A percentile compares a stretch with the other conserved stretches of the same genome.
Conservation (phyloP, 2,888 invertebrate species). For the Syritta pipiens region DNA sequence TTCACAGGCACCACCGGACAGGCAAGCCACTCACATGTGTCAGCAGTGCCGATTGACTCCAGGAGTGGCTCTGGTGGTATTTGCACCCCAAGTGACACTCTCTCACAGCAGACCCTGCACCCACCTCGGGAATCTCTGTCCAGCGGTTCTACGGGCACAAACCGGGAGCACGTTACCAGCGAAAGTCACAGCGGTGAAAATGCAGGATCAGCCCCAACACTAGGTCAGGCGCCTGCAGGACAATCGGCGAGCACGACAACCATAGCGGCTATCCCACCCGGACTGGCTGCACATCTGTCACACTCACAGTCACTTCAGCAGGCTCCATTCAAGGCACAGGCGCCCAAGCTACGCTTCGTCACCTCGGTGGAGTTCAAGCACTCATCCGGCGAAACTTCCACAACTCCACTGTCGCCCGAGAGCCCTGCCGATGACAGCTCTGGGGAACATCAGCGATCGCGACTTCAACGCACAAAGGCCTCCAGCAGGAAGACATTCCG, state of each 20-base stretch:
- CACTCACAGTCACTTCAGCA: constrained; percentile 79
- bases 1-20: constrained; percentile 82
- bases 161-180: constrained; percentile 77
- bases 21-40: constrained; percentile 77
- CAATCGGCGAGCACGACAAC: constrained; percentile 71
- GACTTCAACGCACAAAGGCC: constrained; percentile 94
- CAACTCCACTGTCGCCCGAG: constrained; percentile 87
- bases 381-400: constrained; percentile 89
- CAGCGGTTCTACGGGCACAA: constrained; percentile 82
- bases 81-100: constrained; percentile 79
- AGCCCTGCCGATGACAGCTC: constrained; percentile 86
- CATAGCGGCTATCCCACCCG: constrained; percentile 74
- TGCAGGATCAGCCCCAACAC: constrained; percentile 74
- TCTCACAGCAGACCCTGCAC: constrained; percentile 79
- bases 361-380: constrained; percentile 90
- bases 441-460: constrained; percentile 82
- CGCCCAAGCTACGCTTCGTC: constrained; percentile 89
- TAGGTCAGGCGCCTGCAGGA: constrained; percentile 73
- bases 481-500: constrained; percentile 97
- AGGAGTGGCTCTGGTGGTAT: constrained; percentile 79
- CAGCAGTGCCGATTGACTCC: constrained; percentile 78
- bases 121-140: constrained; percentile 82
- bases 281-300: constrained; percentile 79
- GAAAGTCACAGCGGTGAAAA: constrained; percentile 78
- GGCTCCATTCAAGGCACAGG: constrained; percentile 78